These are phyloP conservation scores for Galeopsomyia nigrocyanea DNA, from an alignment of 2,888 invertebrate genomes.

Conservation along the genomic window DNA sequence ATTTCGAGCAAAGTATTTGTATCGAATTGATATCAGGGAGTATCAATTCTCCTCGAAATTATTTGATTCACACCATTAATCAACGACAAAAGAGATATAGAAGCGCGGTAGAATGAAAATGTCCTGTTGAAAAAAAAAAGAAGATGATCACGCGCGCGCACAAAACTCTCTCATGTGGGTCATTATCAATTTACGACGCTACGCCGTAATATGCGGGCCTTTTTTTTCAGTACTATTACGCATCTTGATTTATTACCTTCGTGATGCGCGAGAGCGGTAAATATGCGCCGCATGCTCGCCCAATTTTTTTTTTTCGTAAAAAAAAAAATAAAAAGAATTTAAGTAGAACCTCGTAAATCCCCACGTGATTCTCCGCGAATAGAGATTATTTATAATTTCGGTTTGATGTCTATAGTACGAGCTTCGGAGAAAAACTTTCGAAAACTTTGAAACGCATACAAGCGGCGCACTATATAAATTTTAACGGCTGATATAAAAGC, in stretches of 20 bases:
- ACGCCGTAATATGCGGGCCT: slow-evolving; percentile 38
- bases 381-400: neutral
- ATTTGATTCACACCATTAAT: slow-evolving; percentile 28
- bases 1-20: neutral
- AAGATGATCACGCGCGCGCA: slow-evolving; percentile 9
- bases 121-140: slow-evolving; percentile 30
- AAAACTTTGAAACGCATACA: slow-evolving; percentile 35
- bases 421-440: slow-evolving; percentile 14
- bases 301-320: too few relatives aligned
- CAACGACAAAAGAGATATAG: slow-evolving; percentile 18
- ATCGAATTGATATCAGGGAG: too few relatives aligned
- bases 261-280: neutral
- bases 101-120: slow-evolving; percentile 7
- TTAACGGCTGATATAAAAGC: slow-evolving; percentile 32
- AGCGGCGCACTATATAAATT: slow-evolving; percentile 28
- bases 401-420: neutral
- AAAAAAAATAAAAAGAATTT: too few relatives aligned
- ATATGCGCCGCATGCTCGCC: neutral
- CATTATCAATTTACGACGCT: slow-evolving; percentile 41
- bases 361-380: too few relatives aligned
- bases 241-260: slow-evolving; percentile 23
- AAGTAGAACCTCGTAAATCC: too few relatives aligned
- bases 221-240: slow-evolving; percentile 20
- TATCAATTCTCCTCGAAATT: neutral
- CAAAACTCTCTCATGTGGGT: slow-evolving; percentile 36